Evolutionary conservation across 2,888 invertebrate species (phyloP).

Genomic region (Sisyra nigra): DNA sequence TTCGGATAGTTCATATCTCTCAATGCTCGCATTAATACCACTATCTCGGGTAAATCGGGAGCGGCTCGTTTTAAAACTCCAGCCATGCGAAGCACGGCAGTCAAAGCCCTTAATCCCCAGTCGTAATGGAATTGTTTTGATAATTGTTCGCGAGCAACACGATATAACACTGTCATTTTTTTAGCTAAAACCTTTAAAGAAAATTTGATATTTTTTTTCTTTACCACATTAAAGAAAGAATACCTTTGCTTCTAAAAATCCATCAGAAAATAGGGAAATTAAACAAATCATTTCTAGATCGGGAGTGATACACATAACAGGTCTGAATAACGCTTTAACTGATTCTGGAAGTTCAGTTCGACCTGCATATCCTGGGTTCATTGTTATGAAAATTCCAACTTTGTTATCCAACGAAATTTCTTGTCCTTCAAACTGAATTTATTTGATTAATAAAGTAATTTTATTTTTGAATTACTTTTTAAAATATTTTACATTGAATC

Average conservation of each 20-base stretch:
- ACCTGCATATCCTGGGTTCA: slow-evolving; percentile 90
- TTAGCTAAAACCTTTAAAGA: slow-evolving; percentile 54
- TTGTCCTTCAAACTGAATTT: slow-evolving; percentile 58
- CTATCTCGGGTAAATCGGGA: slow-evolving; percentile 63
- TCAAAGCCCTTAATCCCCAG: slow-evolving; percentile 83
- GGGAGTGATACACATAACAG: slow-evolving; percentile 83
- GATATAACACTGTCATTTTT: slow-evolving; percentile 86
- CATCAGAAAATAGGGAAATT: slow-evolving; percentile 84
- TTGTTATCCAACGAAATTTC: slow-evolving; percentile 70
- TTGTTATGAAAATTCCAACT: slow-evolving; percentile 87
- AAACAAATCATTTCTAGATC: slow-evolving; percentile 84
- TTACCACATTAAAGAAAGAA: too few species aligned
- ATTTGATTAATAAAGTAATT: slow-evolving; percentile 3
- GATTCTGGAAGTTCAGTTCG: slow-evolving; percentile 85
- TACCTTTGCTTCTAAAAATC: slow-evolving; percentile 77
- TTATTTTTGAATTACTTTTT: not conserved
- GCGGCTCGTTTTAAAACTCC: slow-evolving; percentile 70
- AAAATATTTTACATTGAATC: slow-evolving; percentile 54
- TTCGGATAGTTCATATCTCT: slow-evolving; percentile 90
- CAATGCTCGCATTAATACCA: slow-evolving; percentile 80
- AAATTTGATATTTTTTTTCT: too few species aligned
- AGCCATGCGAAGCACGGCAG: slow-evolving; percentile 82
- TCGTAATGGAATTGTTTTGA: slow-evolving; percentile 91
- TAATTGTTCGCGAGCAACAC: slow-evolving; percentile 70
- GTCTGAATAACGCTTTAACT: slow-evolving; percentile 80